A percentile compares a stretch with the other conserved stretches of the same genome.
These are phyloP conservation scores for Gobius niger DNA, from an alignment of 2,113 vertebrate species.

Conservation along the genomic window DNA sequence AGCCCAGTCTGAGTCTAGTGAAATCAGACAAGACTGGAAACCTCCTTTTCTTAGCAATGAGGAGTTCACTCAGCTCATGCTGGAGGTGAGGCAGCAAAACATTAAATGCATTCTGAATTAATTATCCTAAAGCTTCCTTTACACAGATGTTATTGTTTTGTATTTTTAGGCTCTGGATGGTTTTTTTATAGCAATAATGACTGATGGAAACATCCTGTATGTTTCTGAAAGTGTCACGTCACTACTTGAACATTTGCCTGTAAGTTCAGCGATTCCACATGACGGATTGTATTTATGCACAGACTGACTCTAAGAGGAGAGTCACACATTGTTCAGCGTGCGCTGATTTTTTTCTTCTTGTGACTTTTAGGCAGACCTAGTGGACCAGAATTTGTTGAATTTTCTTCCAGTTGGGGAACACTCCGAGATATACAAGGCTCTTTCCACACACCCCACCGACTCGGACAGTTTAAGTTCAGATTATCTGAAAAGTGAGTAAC, in stretches of 20 bases:
- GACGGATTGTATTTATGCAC: conserved; percentile 1
- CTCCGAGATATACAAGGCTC: conserved; percentile 93
- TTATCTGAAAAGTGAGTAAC: conserved; percentile 93
- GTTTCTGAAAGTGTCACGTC: conserved; percentile 98
- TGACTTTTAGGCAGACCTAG: conserved; percentile 86
- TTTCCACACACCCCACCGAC: conserved; percentile 88
- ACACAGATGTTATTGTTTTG: conserved; percentile 18
- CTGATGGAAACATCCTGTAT: conserved; percentile 98
- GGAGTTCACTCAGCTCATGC: conserved; percentile 99
- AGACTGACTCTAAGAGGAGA: not conserved
- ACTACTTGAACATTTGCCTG: conserved; percentile 97
- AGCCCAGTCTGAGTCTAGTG: conserved; percentile 96
- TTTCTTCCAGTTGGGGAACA: conserved; percentile 96
- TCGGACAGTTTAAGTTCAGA: conserved; percentile 87
- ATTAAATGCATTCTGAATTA: not conserved
- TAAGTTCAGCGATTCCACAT: conserved; percentile 73
- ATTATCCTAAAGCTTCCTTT: not conserved
- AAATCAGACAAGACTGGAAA: conserved; percentile 99
- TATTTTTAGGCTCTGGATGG: conserved; percentile 93
- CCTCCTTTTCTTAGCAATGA: conserved; percentile 99
- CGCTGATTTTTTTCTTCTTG: not conserved
- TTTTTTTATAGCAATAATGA: conserved; percentile 99
- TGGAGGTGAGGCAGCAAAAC: conserved; percentile 84
- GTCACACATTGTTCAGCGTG: not conserved
- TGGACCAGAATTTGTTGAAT: conserved; percentile 99